These are phyloP conservation scores for Schrankia costaestrigalis DNA, from an alignment of 2,888 invertebrate species.

Conservation along the genomic window DNA sequence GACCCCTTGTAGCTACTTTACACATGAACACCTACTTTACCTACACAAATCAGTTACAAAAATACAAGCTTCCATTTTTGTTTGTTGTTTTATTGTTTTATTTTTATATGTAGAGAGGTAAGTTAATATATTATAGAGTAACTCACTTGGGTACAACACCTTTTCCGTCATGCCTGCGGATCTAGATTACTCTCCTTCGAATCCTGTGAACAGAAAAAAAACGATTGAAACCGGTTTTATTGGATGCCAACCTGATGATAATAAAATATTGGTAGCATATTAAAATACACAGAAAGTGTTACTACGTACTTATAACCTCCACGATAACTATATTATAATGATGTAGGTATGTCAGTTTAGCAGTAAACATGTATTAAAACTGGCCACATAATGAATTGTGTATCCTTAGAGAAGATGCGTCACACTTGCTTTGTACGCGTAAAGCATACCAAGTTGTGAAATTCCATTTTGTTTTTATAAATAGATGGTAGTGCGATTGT, in stretches of 20 bases:
- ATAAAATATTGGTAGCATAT: too few relatives aligned
- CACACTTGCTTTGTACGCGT: constrained; percentile 16
- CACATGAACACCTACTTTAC: constrained; percentile 3
- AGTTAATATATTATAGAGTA: constrained; percentile 19
- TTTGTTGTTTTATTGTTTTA: too few relatives aligned
- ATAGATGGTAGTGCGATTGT: constrained; percentile 1
- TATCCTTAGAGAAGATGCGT: constrained; percentile 25
- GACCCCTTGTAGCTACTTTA: constrained; percentile 38
- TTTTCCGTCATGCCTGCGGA: constrained; percentile 89
- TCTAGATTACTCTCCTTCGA: constrained; percentile 80
- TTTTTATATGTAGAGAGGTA: too few relatives aligned
- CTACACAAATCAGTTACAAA: too few relatives aligned
- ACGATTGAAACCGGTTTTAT: not conserved
- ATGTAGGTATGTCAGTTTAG: constrained; percentile 5
- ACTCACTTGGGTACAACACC: constrained; percentile 89
- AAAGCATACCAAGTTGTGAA: constrained; percentile 19
- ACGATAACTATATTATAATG: constrained; percentile 4
- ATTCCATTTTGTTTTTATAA: constrained; percentile 20
- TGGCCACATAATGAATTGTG: constrained; percentile 4
- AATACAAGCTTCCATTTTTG: too few relatives aligned
- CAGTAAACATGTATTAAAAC: constrained; percentile 4
- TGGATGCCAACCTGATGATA: too few relatives aligned
- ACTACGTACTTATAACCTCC: too few relatives aligned
- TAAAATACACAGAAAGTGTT: too few relatives aligned
- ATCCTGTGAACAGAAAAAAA: constrained; percentile 64